phyloP scores from a whole-genome alignment of 2,797 vertebrate genomes.

The Eulemur mongoz region DNA sequence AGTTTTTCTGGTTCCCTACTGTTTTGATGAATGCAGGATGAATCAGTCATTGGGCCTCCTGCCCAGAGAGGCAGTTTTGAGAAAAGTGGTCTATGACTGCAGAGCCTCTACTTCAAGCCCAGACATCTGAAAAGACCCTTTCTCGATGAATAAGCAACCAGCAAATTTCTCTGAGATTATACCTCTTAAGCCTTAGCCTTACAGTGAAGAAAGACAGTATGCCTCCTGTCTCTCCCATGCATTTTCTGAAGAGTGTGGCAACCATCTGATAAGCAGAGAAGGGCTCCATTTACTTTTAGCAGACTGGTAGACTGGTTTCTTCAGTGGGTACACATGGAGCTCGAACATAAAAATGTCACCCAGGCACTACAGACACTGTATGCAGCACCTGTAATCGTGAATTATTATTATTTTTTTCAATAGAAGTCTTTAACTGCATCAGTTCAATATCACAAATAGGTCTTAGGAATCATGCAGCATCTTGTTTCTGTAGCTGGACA shows the following conservation, averaged over 20 bases:
- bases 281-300: neutral
- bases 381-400: neutral
- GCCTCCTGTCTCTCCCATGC: neutral
- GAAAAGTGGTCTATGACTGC: neutral
- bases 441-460: neutral
- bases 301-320: neutral
- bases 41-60: neutral
- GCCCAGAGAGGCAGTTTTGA: neutral
- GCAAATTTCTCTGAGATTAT: neutral
- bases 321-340: neutral
- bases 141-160: neutral
- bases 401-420: neutral
- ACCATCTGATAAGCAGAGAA: neutral
- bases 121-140: neutral
- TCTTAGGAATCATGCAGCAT: neutral
- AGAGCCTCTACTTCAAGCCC: neutral
- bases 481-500: neutral
- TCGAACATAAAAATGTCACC: neutral
- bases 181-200: neutral
- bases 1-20: neutral
- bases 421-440: neutral
- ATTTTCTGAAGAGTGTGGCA: neutral
- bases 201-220: neutral
- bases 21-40: neutral
- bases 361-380: neutral